phyloP scores from a whole-genome alignment of 2,888 invertebrate genomes.

The Catonia carolina region DNA sequence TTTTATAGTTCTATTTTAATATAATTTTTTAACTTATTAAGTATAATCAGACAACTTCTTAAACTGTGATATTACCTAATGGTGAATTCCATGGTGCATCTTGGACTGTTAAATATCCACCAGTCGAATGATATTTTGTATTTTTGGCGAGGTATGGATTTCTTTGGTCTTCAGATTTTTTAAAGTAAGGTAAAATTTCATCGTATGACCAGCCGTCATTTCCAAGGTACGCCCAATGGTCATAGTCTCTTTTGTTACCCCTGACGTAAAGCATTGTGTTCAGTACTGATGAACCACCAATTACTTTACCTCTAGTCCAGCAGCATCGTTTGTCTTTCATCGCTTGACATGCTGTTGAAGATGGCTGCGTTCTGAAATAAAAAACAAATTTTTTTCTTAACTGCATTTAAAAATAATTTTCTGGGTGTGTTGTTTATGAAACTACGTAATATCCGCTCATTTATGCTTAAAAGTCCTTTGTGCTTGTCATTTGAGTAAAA shows the following conservation, averaged over 20 bases:
- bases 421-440: no score
- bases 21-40: no score
- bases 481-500: no score
- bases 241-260: constrained; percentile 79
- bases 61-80: constrained; percentile 50
- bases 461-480: no score
- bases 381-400: no score
- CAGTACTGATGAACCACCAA: constrained; percentile 68
- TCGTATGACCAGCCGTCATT: constrained; percentile 85
- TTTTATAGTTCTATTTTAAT: no score
- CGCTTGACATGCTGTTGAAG: constrained; percentile 75
- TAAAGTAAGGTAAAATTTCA: constrained; percentile 73
- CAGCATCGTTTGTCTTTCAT: constrained; percentile 77
- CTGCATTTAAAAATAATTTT: no score
- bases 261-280: constrained; percentile 89
- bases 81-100: constrained; percentile 76
- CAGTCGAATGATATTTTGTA: constrained; percentile 62
- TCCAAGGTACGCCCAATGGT: constrained; percentile 78
- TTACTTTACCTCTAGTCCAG: constrained; percentile 78
- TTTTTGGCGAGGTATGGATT: constrained; percentile 79
- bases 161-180: constrained; percentile 79
- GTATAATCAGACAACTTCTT: no score
- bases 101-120: constrained; percentile 70
- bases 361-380: constrained; percentile 61
- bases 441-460: no score